These are phyloP conservation scores for Seira musarum DNA, from an alignment of 2,888 invertebrate species.

Conservation along the genomic window DNA sequence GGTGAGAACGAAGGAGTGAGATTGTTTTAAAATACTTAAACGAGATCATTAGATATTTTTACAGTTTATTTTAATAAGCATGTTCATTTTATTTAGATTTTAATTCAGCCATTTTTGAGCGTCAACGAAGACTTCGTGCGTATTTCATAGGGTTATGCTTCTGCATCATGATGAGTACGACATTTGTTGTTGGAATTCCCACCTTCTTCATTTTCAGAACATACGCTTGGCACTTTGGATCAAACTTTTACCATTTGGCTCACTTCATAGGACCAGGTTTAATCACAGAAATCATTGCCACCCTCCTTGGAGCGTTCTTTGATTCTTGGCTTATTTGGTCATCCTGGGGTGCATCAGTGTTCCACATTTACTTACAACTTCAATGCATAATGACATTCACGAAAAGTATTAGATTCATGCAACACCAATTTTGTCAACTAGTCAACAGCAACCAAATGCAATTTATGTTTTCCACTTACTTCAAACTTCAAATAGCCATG, in stretches of 20 bases:
- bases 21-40: too few species aligned
- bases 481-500: not conserved
- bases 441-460: not conserved
- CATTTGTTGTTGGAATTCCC: not conserved
- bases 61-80: too few species aligned
- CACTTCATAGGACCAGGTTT: not conserved
- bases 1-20: too few species aligned
- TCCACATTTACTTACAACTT: not conserved
- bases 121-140: too few species aligned
- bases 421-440: not conserved
- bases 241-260: not conserved
- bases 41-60: too few species aligned
- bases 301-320: not conserved
- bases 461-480: not conserved
- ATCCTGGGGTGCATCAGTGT: not conserved
- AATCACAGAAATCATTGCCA: not conserved
- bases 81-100: too few species aligned
- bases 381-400: not conserved
- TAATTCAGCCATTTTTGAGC: too few species aligned
- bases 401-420: not conserved
- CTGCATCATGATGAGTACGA: not conserved
- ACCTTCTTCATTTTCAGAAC: not conserved
- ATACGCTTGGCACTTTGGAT: not conserved
- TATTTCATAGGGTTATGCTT: too few species aligned
- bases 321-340: not conserved